Evolutionary conservation across 1,140 invertebrate species (phyloP).

Genomic region (Bombus turneri): DNA sequence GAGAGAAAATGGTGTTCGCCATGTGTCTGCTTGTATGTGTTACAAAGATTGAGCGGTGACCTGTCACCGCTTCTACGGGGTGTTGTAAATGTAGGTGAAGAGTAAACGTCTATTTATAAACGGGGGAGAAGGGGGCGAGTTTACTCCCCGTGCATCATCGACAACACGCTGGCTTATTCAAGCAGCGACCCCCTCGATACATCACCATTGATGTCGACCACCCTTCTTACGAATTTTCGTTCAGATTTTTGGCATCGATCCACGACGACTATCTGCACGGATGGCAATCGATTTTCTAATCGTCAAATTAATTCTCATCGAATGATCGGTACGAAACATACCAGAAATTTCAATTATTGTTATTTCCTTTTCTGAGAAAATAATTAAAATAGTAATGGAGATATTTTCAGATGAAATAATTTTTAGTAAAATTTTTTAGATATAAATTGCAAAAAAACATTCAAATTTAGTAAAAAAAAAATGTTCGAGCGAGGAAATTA

Average conservation of each 20-base stretch:
- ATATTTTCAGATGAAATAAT: not conserved
- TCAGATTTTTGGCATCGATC: conserved; percentile 39
- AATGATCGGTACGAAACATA: not conserved
- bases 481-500: not conserved
- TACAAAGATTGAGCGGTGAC: conserved; percentile 80
- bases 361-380: not conserved
- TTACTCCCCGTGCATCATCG: conserved; percentile 63
- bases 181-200: conserved; percentile 46
- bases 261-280: not conserved
- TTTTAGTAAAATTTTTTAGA: not conserved
- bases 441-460: too few relatives aligned
- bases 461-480: not conserved
- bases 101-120: conserved; percentile 82
- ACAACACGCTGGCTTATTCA: conserved; percentile 50
- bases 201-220: conserved; percentile 56
- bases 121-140: conserved; percentile 50
- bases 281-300: not conserved
- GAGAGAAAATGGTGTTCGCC: conserved; percentile 59
- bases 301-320: not conserved
- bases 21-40: conserved; percentile 43
- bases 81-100: conserved; percentile 80
- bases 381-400: not conserved
- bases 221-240: conserved; percentile 47
- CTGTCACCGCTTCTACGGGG: conserved; percentile 76
- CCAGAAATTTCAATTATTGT: not conserved